These are phyloP conservation scores for Anoplophora glabripennis DNA, from an alignment of 1,140 invertebrate genomes.

Conservation along the genomic window DNA sequence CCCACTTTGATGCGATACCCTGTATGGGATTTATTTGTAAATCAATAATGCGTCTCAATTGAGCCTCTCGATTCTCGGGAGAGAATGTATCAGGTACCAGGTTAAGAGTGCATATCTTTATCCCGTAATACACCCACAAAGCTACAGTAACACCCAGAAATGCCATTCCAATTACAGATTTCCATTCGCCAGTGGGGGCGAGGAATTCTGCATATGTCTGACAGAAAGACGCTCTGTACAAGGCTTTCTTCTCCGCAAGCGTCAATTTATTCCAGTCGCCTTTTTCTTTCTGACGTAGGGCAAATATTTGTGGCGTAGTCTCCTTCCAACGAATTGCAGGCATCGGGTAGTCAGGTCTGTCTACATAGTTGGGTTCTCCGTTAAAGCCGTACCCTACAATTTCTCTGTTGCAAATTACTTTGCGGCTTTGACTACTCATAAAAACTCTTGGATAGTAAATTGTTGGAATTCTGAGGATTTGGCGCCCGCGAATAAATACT, in stretches of 20 bases:
- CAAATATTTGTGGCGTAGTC: slow-evolving; percentile 59
- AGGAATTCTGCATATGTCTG: slow-evolving; percentile 88
- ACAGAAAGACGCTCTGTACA: slow-evolving; percentile 91
- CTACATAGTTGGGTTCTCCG: slow-evolving; percentile 75
- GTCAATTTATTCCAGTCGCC: slow-evolving; percentile 90
- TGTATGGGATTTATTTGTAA: slow-evolving; percentile 72
- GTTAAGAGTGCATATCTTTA: slow-evolving; percentile 7
- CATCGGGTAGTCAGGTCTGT: slow-evolving; percentile 75
- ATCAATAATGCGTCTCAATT: slow-evolving; percentile 74
- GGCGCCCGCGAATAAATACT: too few species aligned
- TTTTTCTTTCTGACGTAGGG: slow-evolving; percentile 85
- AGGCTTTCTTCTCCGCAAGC: slow-evolving; percentile 85
- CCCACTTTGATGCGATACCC: slow-evolving; percentile 66
- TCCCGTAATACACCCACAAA: slow-evolving; percentile 21
- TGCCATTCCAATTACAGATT: slow-evolving; percentile 60
- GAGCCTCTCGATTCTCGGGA: slow-evolving; percentile 69
- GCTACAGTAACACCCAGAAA: slow-evolving; percentile 8
- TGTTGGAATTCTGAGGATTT: too few species aligned
- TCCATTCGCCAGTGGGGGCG: slow-evolving; percentile 86
- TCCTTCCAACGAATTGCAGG: slow-evolving; percentile 84
- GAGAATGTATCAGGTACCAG: slow-evolving; percentile 63
- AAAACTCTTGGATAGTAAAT: too few species aligned
- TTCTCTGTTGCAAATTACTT: slow-evolving; percentile 76
- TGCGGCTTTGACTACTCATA: slow-evolving; percentile 23
- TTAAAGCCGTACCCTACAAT: slow-evolving; percentile 87